Base-by-base conservation (phyloP, 1,140 invertebrate genomes). In the Chlorops oryzae region DNA sequence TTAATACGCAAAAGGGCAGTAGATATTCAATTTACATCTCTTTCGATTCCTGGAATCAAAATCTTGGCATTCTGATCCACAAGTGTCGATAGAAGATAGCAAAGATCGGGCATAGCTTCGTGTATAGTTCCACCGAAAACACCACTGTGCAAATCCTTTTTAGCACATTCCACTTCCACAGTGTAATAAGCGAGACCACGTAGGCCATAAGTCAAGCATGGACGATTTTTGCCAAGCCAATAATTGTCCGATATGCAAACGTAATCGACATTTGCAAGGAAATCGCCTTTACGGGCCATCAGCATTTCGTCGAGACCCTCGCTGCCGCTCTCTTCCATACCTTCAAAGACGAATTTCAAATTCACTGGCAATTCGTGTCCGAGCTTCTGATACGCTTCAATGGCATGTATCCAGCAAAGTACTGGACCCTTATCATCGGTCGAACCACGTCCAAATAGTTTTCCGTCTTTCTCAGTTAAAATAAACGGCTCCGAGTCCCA, bases 211-310 rank as follows among this genome's bases (percentile, higher is more conserved):
- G 95, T 98, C 34, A 99, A 81, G 70, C 96, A 99, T 0, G 96
- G 96, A 69, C 96, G 96, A 10, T 84, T 88, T 28, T 87, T 98
- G 6, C 96, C 96, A 17, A 99, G 73, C 96, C 96, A 99, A 65
- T 98, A 99, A 76, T 98, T 99, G 68, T 99, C 96, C 35, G 94
- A 97, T 63, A 99, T 98, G 70, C 94, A 98, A 24, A 97, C 91
- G 76, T 84, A 97, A 72, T 98, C 95, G 1, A 95, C 83, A 68
- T 82, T 79, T 47, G 83, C 78, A 13, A 98, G 78, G 70, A 96
- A 98, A 15, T 80, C 80, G 53, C 79, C 74, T 72, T 93, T 92
- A 54, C 80, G 76, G 4, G 81, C 68, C 54, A 81, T 74, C 2
- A 99, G 74, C 13, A 97, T 72, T 3, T 92, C 87, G 72, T 98